phyloP scores from a whole-genome alignment of 1,140 invertebrate species.

The Contarinia nasturtii region DNA sequence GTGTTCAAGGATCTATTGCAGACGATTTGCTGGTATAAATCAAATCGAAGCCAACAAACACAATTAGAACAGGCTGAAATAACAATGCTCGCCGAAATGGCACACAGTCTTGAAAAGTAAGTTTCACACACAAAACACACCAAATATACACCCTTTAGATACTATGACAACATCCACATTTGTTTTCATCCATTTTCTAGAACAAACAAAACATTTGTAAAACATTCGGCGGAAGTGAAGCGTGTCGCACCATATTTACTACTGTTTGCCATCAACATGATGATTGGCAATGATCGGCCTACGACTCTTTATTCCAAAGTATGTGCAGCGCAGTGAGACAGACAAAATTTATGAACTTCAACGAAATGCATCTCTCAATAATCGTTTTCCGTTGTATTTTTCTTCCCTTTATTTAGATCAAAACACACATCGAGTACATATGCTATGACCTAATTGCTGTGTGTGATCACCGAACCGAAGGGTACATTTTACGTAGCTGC shows the following conservation, averaged over 20 bases:
- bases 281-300: slow-evolving; percentile 16
- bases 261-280: slow-evolving; percentile 17
- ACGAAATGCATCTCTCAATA: neutral
- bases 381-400: neutral
- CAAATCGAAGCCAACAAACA: slow-evolving; percentile 14
- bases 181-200: neutral
- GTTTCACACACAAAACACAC: neutral
- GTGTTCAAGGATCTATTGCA: slow-evolving; percentile 18
- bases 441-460: slow-evolving; percentile 18
- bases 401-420: slow-evolving; percentile 10
- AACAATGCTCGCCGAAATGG: slow-evolving; percentile 14
- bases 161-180: neutral
- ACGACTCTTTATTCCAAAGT: slow-evolving; percentile 19
- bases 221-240: slow-evolving; percentile 15
- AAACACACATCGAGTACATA: slow-evolving; percentile 16
- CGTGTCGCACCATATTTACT: slow-evolving; percentile 20
- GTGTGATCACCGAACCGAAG: slow-evolving; percentile 20
- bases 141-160: no score
- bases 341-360: neutral
- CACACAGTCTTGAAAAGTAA: slow-evolving; percentile 12
- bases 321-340: neutral
- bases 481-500: slow-evolving; percentile 18
- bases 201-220: slow-evolving; percentile 12
- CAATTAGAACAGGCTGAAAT: slow-evolving; percentile 12
- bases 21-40: slow-evolving; percentile 16